phyloP scores from a whole-genome alignment of 2,797 vertebrate genomes.

The Anas flavirostris region DNA sequence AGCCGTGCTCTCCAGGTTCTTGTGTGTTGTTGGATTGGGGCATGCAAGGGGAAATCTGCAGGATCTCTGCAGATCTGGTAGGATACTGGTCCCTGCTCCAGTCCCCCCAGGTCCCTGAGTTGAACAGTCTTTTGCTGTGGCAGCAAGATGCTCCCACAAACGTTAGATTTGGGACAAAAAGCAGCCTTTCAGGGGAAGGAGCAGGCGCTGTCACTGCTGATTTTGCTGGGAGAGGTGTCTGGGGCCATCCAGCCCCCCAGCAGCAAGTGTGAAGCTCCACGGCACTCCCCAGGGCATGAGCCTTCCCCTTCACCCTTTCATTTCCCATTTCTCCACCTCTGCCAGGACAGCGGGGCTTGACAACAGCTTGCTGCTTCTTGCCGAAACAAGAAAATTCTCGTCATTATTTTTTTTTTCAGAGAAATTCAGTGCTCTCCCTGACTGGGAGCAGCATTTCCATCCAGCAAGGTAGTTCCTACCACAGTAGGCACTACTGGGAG shows the following conservation, averaged over 20 bases:
- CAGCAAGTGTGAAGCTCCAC: not conserved
- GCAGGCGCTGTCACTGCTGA: not conserved
- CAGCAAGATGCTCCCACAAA: not conserved
- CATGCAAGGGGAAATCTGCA: not conserved
- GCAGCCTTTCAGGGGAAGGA: not conserved
- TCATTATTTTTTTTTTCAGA: not conserved
- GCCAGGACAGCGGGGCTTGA: not conserved
- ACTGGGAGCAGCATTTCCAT: not conserved
- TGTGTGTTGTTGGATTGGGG: accelerated
- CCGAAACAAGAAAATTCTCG: not conserved
- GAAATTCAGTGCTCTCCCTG: not conserved
- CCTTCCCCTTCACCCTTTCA: not conserved
- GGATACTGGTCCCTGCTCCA: not conserved
- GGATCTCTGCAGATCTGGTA: not conserved
- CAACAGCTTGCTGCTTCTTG: not conserved
- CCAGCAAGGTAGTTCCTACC: not conserved
- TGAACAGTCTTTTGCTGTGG: not conserved
- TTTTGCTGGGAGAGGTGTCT: not conserved
- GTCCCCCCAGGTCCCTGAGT: not conserved
- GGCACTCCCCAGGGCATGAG: not conserved
- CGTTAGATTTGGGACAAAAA: not conserved
- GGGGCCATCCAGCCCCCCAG: not conserved
- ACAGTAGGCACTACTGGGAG: not conserved
- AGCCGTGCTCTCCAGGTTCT: not conserved
- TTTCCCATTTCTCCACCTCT: not conserved